phyloP scores from a whole-genome alignment of 23 tunicate genomes.

The Styela clava region DNA sequence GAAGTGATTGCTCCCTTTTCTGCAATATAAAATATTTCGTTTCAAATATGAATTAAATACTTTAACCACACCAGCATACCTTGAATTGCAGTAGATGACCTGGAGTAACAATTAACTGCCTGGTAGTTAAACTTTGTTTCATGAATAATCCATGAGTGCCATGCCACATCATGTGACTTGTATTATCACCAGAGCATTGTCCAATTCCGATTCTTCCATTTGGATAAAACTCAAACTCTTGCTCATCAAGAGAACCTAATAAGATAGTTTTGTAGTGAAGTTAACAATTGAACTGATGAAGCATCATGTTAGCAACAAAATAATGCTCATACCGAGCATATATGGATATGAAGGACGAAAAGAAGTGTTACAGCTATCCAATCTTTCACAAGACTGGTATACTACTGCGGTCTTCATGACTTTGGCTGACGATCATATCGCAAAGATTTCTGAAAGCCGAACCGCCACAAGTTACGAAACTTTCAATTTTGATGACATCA shows the following conservation, averaged over 20 bases:
- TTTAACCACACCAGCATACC: no score
- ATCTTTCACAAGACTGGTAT: no score
- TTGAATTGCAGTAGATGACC: conserved; percentile 80
- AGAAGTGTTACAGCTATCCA: no score
- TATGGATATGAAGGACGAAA: neutral
- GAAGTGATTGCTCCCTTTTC: neutral
- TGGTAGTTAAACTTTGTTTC: conserved; percentile 73
- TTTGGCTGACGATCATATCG: no score
- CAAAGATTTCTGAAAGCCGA: no score
- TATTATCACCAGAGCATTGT: conserved; percentile 36
- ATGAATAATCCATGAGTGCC: neutral
- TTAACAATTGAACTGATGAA: neutral
- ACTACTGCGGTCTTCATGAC: no score
- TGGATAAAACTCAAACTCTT: conserved; percentile 68
- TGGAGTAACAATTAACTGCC: conserved; percentile 62
- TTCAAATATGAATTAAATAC: no score
- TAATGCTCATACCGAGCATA: no score
- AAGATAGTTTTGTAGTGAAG: neutral
- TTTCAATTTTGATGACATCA: no score
- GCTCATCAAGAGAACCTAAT: conserved; percentile 38
- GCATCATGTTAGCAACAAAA: neutral
- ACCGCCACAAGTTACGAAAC: no score
- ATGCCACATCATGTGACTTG: conserved; percentile 56
- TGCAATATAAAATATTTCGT: no score
- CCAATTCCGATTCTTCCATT: conserved; percentile 37